Conservation (phyloP, 2,888 invertebrate genomes). For the Poecilobothrus nobilitatus region DNA sequence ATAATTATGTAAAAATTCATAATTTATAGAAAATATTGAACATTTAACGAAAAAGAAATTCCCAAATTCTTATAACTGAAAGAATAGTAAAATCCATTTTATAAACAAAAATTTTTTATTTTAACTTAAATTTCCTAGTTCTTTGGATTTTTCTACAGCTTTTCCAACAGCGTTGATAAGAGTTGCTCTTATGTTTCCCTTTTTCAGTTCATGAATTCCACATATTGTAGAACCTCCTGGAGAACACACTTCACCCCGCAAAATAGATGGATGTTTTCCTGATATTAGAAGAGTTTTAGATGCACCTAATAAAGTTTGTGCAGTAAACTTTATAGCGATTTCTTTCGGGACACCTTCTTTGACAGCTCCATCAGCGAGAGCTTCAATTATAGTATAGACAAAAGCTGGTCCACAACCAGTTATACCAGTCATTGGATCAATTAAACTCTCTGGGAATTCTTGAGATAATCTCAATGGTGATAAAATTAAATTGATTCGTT, state of each 20-base stretch:
- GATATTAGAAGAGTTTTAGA: conserved; percentile 67
- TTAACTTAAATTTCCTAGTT: conserved; percentile 42
- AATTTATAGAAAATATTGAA: too few species aligned
- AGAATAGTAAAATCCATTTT: too few species aligned
- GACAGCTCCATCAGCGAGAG: conserved; percentile 87
- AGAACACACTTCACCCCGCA: conserved; percentile 79
- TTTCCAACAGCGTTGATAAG: conserved; percentile 77
- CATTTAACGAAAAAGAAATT: too few species aligned
- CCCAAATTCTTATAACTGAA: too few species aligned
- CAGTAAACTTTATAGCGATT: conserved; percentile 70
- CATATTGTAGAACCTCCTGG: conserved; percentile 86
- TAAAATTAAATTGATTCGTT: conserved; percentile 52
- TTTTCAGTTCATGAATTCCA: conserved; percentile 74
- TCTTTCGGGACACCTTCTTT: conserved; percentile 81
- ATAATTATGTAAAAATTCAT: too few species aligned
- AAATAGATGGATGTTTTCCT: conserved; percentile 66
- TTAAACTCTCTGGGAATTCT: conserved; percentile 67
- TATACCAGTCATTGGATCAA: conserved; percentile 72
- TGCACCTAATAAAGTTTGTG: conserved; percentile 71
- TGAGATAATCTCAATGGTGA: conserved; percentile 59
- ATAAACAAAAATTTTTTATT: too few species aligned
- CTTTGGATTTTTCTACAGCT: conserved; percentile 49
- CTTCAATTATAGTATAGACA: conserved; percentile 82
- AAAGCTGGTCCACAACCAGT: conserved; percentile 89
- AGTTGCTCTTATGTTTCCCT: conserved; percentile 61